Base-by-base conservation (phyloP, 2,797 vertebrate genomes). In the Sciurus carolinensis region DNA sequence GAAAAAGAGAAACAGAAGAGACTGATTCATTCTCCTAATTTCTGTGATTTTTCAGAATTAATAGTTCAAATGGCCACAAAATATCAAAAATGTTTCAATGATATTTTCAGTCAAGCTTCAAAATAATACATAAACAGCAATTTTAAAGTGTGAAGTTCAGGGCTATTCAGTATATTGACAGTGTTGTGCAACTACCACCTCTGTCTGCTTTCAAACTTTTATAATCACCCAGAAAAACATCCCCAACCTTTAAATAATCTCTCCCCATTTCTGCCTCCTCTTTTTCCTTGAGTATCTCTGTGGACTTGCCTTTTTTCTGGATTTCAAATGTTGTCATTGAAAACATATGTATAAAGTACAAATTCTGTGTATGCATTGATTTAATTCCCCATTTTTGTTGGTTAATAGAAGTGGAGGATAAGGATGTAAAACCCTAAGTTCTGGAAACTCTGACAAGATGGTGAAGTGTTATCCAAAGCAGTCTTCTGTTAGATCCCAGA, bases 1-100 rank as follows among this genome's bases (percentile, higher is more conserved):
- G 9, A 62, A 52, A 59, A 7, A 93, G 30, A 52, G 69, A 96
- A 42, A 44, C 30, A 75, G 17, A 86, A 64, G n/a, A 76, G 59
- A 75, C 12, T 71, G 83, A 50, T 20, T 75, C 36, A 66, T 84
- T 17, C 33, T 82, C 24, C 82, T 57, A 30, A 84, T 72, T 71
- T 94, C 77, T 94, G 9, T 77, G 79, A 47, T 75, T 44, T 7
- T 59, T 89, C 66, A 91, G 80, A 92, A 62, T 75, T 54, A 62
- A 36, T 81, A 3, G 90, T 96, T 97, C 44, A 90, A 79, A 79
- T 6, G 66, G 22, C 66, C n/a, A 52, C 8, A 83, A 47, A 75
- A 59, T 76, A 92, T 42, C n/a, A 90, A 67, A 72, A 90, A 18
- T 69, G 24, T 50, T 67, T 62, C 22, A 26, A 5, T 59, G 39